phyloP scores from a whole-genome alignment of 2,113 vertebrate genomes.

The Ptilorrhoa leucosticta region DNA sequence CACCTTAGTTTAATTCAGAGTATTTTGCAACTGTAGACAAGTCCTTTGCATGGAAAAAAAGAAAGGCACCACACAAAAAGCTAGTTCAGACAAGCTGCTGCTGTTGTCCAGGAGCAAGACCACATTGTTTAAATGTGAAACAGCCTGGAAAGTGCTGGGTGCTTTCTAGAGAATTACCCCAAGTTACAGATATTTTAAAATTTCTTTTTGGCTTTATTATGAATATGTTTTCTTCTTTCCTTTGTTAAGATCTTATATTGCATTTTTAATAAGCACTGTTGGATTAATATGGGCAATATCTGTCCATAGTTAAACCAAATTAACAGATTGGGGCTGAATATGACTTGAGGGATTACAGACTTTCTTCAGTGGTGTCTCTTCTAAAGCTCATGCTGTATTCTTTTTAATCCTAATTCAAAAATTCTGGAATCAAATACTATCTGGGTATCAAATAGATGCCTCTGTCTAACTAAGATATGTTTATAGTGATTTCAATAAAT shows the following conservation, averaged over 20 bases:
- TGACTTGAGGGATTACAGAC: neutral
- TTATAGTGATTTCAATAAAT: neutral
- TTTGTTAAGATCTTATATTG: neutral
- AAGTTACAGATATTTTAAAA: neutral
- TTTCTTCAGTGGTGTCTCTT: neutral
- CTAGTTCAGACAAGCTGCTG: neutral
- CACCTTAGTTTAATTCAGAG: neutral
- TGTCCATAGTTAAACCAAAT: neutral
- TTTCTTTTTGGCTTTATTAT: neutral
- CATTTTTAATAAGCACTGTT: neutral
- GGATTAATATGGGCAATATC: neutral
- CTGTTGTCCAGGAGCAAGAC: neutral
- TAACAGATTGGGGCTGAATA: neutral
- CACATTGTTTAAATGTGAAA: neutral
- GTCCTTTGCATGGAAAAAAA: neutral
- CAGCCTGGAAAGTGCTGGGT: neutral
- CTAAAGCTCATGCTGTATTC: neutral
- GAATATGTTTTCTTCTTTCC: neutral
- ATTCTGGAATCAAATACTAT: neutral
- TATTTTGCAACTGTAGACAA: neutral
- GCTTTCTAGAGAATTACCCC: neutral
- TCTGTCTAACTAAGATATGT: neutral
- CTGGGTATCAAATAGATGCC: neutral
- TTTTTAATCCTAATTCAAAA: conserved; percentile 4
- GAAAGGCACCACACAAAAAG: neutral